phyloP scores from a whole-genome alignment of 2,797 vertebrate species.

The Echiichthys vipera region DNA sequence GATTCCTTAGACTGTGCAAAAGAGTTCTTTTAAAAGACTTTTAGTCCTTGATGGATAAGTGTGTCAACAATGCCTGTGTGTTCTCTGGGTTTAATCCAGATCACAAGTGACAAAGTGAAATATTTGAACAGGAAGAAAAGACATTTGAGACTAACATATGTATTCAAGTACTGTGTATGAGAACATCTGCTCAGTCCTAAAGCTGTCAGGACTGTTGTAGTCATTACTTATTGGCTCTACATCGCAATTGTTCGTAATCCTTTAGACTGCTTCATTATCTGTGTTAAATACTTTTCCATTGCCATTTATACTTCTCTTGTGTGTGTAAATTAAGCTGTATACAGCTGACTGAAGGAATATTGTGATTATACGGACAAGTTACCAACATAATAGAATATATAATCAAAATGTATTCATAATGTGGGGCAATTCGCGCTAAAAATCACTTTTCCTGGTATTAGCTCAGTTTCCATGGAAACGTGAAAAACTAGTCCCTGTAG shows the following conservation, averaged over 20 bases:
- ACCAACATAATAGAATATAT: too few species aligned
- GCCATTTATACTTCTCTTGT: background rate
- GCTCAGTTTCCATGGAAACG: too few species aligned
- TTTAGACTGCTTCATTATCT: background rate
- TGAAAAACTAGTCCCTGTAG: too few species aligned
- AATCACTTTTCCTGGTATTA: too few species aligned
- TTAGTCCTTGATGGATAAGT: slow-evolving; percentile 43
- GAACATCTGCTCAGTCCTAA: slow-evolving; percentile 9
- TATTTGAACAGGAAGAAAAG: slow-evolving; percentile 16
- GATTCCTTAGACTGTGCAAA: too few species aligned
- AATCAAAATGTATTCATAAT: too few species aligned
- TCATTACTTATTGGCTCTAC: background rate
- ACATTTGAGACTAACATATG: background rate
- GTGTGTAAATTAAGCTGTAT: background rate
- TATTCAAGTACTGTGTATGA: slow-evolving; percentile 18
- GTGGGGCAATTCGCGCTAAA: too few species aligned
- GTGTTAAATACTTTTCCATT: background rate
- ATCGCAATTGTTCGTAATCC: background rate
- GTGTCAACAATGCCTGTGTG: slow-evolving; percentile 33
- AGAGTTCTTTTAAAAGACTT: slow-evolving; percentile 39
- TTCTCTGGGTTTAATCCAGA: slow-evolving; percentile 45
- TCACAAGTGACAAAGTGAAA: slow-evolving; percentile 22
- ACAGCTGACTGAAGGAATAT: background rate
- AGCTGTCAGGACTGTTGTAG: slow-evolving; percentile 9
- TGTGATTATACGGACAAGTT: too few species aligned